Base-by-base conservation (phyloP, 2,888 invertebrate genomes). In the Drosophila pegasa region DNA sequence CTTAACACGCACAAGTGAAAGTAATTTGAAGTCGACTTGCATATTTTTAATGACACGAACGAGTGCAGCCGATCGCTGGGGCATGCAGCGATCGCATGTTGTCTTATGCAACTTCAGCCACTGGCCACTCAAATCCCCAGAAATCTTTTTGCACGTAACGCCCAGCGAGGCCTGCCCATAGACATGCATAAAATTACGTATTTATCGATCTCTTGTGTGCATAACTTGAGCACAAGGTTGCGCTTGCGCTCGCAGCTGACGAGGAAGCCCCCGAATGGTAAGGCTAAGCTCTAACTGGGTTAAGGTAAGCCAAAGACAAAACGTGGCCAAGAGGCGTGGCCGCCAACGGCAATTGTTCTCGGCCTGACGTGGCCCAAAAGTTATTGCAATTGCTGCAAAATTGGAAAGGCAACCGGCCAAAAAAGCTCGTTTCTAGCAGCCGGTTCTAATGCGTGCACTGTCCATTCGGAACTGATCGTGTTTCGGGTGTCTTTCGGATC, bases 1-100 rank as follows among this genome's bases (percentile, higher is more conserved):
- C 63, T 33, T 41, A 51, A 43, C 87, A 85, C 87, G 87, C 87
- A 85, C 87, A 85, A 85, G 83, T 84, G 83, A 84, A 84, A 84
- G 83, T 71, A 67, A 75, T 75, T 84, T 68, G 70, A 59, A 56
- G 47, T 68, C 50, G 50, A 71, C 72, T 67, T 80, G 87, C 81
- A 87, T 80, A 75, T 70, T 31, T 69, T 72, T 78, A 86, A 56
- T 72, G 57, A 45, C 45, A 45, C 45, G 45, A 45, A 45, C 16
- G 16, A 27, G 5, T 45, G 43, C 66, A 65, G 29, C 35, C 48
- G 65, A 80, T 78, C 65, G 69, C 20, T 43, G n/a, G 40, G 38
- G 54, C 51, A 47, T 58, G 69, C 25, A 47, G 33, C 61, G 79
- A 75, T 80, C 71, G 69, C 67, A 61, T 74, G 78, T 57, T 45